phyloP scores from a whole-genome alignment of 2,888 invertebrate genomes.

The Caenorhabditis sp. region DNA sequence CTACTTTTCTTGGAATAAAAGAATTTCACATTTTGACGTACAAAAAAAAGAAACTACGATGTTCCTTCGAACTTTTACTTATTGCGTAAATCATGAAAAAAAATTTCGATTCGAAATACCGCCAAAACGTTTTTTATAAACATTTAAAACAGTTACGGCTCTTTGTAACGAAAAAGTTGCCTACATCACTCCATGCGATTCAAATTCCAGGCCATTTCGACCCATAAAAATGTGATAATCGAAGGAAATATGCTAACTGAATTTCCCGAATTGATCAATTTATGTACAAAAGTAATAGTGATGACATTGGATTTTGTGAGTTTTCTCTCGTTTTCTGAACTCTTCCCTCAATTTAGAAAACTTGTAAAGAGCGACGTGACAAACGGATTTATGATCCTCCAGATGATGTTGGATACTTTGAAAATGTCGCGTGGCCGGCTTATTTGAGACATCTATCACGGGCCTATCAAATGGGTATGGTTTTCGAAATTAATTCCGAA shows the following conservation, averaged over 20 bases:
- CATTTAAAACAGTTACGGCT: no score
- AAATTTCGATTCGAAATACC: no score
- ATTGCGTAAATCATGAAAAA: no score
- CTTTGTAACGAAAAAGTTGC: no score
- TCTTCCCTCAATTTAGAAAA: constrained; percentile 37
- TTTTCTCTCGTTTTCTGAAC: background rate
- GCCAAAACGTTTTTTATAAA: no score
- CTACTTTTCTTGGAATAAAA: no score
- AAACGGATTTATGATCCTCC: constrained; percentile 81
- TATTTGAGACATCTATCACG: constrained; percentile 74
- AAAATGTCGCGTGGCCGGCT: constrained; percentile 80
- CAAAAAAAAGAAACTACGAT: no score
- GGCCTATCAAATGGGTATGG: constrained; percentile 33
- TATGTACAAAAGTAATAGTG: constrained; percentile 58
- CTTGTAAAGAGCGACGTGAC: constrained; percentile 56
- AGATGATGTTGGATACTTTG: constrained; percentile 85
- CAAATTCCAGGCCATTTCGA: constrained; percentile 13
- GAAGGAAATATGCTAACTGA: constrained; percentile 69
- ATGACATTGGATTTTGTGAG: constrained; percentile 58
- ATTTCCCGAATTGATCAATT: constrained; percentile 46
- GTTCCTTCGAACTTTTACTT: no score
- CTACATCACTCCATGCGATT: no score
- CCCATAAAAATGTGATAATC: constrained; percentile 55
- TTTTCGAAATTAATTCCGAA: background rate
- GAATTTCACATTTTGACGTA: no score